Base-by-base conservation (phyloP, 2,888 invertebrate species). In the Dryococelus australis region DNA sequence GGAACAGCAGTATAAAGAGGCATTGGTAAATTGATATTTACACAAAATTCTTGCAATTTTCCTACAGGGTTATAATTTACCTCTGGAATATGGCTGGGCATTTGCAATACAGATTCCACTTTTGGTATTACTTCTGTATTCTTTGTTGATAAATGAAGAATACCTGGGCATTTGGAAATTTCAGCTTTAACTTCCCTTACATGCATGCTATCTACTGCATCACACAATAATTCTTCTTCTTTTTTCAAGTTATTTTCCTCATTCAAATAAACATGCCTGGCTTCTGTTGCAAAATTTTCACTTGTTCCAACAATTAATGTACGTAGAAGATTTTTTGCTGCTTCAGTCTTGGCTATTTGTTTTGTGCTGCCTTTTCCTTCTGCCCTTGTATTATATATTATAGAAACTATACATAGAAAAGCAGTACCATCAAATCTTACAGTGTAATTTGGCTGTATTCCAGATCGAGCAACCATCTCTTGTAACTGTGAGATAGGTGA, bases 301-400 rank as follows among this genome's bases (percentile, higher is more conserved):
- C 20, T n/a, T 24, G 65, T 0, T n/a, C 24, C 65, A 65, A 65
- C 24, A n/a, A 65, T n/a, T 65, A 65, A 20, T 65, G 2, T 65
- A n/a, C 65, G 65, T n/a, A 65, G n/a, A 65, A 65, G 65, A 65
- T 65, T 20, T n/a, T 65, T 65, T 65, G 65, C 65, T n/a, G 65
- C 65, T 65, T 65, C 65, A 65, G 65, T 65, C 65, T 65, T 65
- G 65, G 65, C 65, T 65, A n/a, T 65, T 65, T 65, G 65, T 24
- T 65, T n/a, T 20, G 65, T 12, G 1, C 16, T n/a, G 8, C 65
- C 65, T n/a, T 24, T 9, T n/a, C 65, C 65, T 65, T n/a, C 65
- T 24, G 65, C 65, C 1, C n/a, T 65, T n/a, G 0, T 20, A n/a
- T 20, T 0, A 16, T 10, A n/a, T n/a, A n/a, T 20, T 24, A 65